Evolutionary conservation across 2,797 vertebrate genomes (phyloP).

Genomic region (Rhynchotus rufescens): DNA sequence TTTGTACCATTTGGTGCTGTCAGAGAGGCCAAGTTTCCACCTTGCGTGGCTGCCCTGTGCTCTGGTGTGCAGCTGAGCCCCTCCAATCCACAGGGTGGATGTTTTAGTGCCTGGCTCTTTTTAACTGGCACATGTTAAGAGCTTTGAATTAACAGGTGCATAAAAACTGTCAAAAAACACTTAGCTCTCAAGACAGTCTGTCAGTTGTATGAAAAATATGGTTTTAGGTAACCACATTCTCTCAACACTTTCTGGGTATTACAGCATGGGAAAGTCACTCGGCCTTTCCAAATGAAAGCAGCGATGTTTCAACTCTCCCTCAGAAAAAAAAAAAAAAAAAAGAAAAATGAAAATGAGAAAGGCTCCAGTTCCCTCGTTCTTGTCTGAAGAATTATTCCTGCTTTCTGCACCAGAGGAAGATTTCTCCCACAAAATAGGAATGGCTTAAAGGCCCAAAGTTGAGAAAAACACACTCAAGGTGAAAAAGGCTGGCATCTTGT

Average conservation of each 20-base stretch:
- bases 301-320: slow-evolving; percentile 14
- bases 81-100: slow-evolving; percentile 65
- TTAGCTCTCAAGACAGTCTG: slow-evolving; percentile 85
- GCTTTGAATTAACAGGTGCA: slow-evolving; percentile 86
- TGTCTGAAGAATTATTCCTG: slow-evolving; percentile 32
- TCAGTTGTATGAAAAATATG: slow-evolving; percentile 83
- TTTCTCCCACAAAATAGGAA: not conserved
- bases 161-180: slow-evolving; percentile 86
- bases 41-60: slow-evolving; percentile 45
- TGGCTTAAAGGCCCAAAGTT: not conserved
- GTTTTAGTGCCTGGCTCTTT: slow-evolving; percentile 85
- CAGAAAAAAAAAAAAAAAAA: not conserved
- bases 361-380: slow-evolving; percentile 21
- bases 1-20: not conserved
- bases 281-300: slow-evolving; percentile 58
- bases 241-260: slow-evolving; percentile 77
- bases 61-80: slow-evolving; percentile 76
- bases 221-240: slow-evolving; percentile 79
- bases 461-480: not conserved
- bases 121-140: slow-evolving; percentile 87
- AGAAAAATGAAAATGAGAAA: slow-evolving; percentile 8
- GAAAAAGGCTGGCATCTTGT: not conserved
- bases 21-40: slow-evolving; percentile 61
- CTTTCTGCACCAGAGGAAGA: slow-evolving; percentile 8
- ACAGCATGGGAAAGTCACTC: slow-evolving; percentile 72